Conservation (phyloP, 2,888 invertebrate genomes). For the Gerris lacustris region DNA sequence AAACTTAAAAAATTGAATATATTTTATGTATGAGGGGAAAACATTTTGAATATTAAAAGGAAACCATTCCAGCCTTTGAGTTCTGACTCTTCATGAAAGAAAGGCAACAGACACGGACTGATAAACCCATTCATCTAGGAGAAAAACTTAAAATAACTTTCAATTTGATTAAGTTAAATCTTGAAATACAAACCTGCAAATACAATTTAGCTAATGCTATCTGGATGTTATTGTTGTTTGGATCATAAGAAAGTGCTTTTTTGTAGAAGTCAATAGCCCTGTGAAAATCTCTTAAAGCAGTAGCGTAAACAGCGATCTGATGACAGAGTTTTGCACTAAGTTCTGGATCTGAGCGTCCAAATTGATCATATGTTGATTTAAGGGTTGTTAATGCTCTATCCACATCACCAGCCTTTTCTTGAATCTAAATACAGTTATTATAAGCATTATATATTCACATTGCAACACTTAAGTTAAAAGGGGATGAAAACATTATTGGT, state of each 20-base stretch:
- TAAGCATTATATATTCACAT: too few relatives aligned
- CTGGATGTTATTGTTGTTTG: conserved; percentile 56
- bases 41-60: too few relatives aligned
- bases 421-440: conserved; percentile 34
- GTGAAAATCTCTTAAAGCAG: conserved; percentile 52
- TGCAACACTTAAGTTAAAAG: too few relatives aligned
- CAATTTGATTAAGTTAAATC: too few relatives aligned
- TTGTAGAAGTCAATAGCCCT: conserved; percentile 70
- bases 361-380: conserved; percentile 33
- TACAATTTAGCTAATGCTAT: conserved; percentile 64
- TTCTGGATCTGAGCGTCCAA: conserved; percentile 34
- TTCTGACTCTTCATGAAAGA: too few relatives aligned
- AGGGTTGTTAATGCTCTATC: conserved; percentile 54
- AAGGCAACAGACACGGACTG: too few relatives aligned
- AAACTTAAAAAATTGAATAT: too few relatives aligned
- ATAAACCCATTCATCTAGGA: too few relatives aligned
- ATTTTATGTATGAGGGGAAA: too few relatives aligned
- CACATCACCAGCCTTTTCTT: conserved; percentile 49
- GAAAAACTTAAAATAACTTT: too few relatives aligned
- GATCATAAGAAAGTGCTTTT: conserved; percentile 68
- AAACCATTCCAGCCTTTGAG: too few relatives aligned
- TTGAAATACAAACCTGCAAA: conserved; percentile 52
- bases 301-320: conserved; percentile 59
- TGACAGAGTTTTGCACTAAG: conserved; percentile 50
- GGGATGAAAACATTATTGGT: too few relatives aligned